Evolutionary conservation across 2,797 vertebrate species (phyloP).

Genomic region (Tolypeutes matacus): DNA sequence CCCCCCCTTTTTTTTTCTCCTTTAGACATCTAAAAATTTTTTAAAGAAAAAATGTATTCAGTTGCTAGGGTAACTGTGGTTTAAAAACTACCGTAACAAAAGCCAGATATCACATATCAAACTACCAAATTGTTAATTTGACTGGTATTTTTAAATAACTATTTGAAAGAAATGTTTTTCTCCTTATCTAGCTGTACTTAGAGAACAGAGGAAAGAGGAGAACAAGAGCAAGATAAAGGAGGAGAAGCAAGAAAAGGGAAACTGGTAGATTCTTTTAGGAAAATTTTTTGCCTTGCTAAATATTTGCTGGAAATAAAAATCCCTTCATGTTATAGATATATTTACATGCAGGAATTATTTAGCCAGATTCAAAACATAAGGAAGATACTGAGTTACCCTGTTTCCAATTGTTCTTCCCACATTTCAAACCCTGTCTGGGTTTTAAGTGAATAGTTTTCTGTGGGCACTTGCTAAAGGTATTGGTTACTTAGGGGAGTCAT

Average conservation of each 20-base stretch:
- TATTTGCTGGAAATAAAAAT: conserved; percentile 72
- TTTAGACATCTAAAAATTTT: conserved; percentile 82
- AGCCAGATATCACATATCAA: conserved; percentile 85
- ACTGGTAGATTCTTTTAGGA: conserved; percentile 38
- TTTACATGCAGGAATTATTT: conserved; percentile 58
- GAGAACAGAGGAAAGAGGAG: background rate
- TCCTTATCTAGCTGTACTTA: conserved; percentile 63
- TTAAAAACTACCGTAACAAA: conserved; percentile 88
- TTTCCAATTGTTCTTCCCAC: conserved; percentile 70
- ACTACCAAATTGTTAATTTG: conserved; percentile 86
- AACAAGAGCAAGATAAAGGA: background rate
- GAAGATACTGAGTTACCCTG: conserved; percentile 51
- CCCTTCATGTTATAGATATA: conserved; percentile 38
- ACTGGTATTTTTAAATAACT: conserved; percentile 84
- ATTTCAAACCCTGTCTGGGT: conserved; percentile 61
- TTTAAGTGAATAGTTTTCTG: conserved; percentile 63
- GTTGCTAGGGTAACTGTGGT: conserved; percentile 89
- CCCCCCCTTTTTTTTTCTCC: conserved; percentile 65
- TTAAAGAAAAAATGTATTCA: conserved; percentile 84
- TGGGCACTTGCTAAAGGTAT: conserved; percentile 56
- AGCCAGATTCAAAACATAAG: conserved; percentile 72
- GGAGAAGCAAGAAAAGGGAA: conserved; percentile 59
- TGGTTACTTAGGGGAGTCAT: conserved; percentile 47
- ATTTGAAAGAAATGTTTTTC: conserved; percentile 79
- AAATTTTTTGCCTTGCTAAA: conserved; percentile 68